Evolutionary conservation across 2,888 invertebrate species (phyloP).

Genomic region (Spisula solida): DNA sequence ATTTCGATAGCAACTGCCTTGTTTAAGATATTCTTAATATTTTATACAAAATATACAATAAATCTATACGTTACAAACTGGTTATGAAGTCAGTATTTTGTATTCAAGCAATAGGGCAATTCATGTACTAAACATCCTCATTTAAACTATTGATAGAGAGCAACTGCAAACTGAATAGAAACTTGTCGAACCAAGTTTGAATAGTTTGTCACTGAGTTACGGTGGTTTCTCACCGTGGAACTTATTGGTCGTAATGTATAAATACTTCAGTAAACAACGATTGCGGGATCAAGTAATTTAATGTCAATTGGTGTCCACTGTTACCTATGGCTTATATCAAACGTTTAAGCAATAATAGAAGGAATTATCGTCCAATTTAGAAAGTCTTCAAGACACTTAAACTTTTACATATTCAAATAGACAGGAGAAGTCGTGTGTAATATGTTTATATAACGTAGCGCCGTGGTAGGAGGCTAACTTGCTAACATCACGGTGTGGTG

Average conservation of each 20-base stretch:
- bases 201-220: constrained; percentile 36
- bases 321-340: constrained; percentile 10
- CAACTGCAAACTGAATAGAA: not conserved
- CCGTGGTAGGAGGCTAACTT: not conserved
- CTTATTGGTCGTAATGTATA: constrained; percentile 8
- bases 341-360: constrained; percentile 23
- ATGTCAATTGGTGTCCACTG: constrained; percentile 36
- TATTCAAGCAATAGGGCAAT: not conserved
- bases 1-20: not conserved
- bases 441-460: not conserved
- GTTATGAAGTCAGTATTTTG: not conserved
- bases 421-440: constrained; percentile 1
- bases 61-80: not conserved
- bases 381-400: not conserved
- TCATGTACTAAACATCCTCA: not conserved
- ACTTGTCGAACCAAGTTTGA: not conserved
- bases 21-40: not conserved
- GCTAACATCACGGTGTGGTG: not conserved
- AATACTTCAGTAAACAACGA: constrained; percentile 41
- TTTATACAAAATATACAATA: no score
- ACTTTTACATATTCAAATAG: not conserved
- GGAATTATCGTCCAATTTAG: constrained; percentile 36
- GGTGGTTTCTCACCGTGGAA: not conserved
- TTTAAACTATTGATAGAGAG: not conserved
- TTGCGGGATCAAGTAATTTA: constrained; percentile 24